A percentile compares a stretch with the other conserved stretches of the same genome.
Conservation (phyloP, 2,113 vertebrate genomes). For the Vombatus ursinus region DNA sequence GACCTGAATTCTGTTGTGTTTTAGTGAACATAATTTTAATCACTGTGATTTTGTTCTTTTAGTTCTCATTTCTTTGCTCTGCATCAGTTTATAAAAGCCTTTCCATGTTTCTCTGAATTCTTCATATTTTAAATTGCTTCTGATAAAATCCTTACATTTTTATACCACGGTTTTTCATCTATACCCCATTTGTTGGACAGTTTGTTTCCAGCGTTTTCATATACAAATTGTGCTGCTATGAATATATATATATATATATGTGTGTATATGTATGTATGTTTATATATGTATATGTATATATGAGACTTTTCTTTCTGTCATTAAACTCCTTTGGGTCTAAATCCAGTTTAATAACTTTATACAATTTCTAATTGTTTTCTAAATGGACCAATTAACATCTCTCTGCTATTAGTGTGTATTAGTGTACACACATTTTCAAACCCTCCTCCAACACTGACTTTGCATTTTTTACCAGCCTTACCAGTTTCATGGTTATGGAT, state of each 20-base stretch:
- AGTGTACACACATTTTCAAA: neutral
- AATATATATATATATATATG: neutral
- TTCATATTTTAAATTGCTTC: neutral
- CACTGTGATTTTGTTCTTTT: too few relatives aligned
- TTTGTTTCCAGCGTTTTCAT: neutral
- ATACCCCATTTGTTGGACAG: neutral
- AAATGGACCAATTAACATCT: neutral
- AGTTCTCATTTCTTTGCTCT: too few relatives aligned
- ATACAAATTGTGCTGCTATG: neutral
- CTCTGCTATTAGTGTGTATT: neutral
- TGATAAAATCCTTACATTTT: neutral
- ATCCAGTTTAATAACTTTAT: too few relatives aligned
- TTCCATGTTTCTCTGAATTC: neutral
- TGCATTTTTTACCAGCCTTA: neutral
- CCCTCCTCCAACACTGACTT: neutral
- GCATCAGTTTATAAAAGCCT: neutral
- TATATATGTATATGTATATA: too few relatives aligned
- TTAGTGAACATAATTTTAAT: neutral
- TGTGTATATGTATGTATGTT: too few relatives aligned
- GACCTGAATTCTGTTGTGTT: neutral
- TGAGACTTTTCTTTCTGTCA: too few relatives aligned
- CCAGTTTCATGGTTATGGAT: neutral
- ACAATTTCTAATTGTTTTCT: neutral
- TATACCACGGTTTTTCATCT: neutral
- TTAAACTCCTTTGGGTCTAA: too few relatives aligned